A percentile compares a stretch with the other conserved stretches of the same genome.
Conservation (phyloP, 2,113 vertebrate species). For the Cheilinus undulatus region DNA sequence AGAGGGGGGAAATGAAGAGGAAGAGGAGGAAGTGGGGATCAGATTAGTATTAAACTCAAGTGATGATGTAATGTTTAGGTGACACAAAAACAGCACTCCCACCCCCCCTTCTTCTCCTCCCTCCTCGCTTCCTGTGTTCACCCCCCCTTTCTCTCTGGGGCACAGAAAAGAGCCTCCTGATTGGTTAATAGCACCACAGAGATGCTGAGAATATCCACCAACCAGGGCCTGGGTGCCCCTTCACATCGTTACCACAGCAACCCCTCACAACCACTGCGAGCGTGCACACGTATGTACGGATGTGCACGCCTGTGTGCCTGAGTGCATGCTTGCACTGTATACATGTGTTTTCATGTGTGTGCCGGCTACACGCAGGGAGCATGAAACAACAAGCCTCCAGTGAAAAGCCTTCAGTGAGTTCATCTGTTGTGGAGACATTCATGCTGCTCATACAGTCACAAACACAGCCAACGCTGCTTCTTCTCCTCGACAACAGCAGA, state of each 20-base stretch:
- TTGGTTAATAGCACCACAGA: conserved; percentile 79
- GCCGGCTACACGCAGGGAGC: conserved; percentile 19
- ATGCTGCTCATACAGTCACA: conserved; percentile 12
- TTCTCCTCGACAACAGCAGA: neutral
- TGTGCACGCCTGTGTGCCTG: conserved; percentile 13
- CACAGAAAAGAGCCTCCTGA: conserved; percentile 55
- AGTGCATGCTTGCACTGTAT: conserved; percentile 18
- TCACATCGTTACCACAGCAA: conserved; percentile 83
- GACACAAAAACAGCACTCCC: conserved; percentile 62
- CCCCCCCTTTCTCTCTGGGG: conserved; percentile 71
- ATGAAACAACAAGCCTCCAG: conserved; percentile 36
- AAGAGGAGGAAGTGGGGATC: conserved; percentile 13
- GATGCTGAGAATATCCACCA: conserved; percentile 85
- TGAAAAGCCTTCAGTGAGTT: conserved; percentile 43
- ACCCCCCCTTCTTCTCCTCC: conserved; percentile 43
- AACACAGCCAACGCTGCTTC: conserved; percentile 20
- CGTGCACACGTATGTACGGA: conserved; percentile 42
- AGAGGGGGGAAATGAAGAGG: conserved; percentile 12
- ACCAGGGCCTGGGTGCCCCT: conserved; percentile 78
- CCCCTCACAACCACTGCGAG: conserved; percentile 75
- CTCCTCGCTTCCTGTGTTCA: conserved; percentile 56
- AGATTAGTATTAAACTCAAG: conserved; percentile 40
- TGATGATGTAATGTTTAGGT: conserved; percentile 73
- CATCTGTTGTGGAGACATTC: conserved; percentile 21
- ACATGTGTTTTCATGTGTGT: conserved; percentile 34